These are phyloP conservation scores for Chouioia cunea DNA, from an alignment of 2,888 invertebrate genomes.

Conservation along the genomic window DNA sequence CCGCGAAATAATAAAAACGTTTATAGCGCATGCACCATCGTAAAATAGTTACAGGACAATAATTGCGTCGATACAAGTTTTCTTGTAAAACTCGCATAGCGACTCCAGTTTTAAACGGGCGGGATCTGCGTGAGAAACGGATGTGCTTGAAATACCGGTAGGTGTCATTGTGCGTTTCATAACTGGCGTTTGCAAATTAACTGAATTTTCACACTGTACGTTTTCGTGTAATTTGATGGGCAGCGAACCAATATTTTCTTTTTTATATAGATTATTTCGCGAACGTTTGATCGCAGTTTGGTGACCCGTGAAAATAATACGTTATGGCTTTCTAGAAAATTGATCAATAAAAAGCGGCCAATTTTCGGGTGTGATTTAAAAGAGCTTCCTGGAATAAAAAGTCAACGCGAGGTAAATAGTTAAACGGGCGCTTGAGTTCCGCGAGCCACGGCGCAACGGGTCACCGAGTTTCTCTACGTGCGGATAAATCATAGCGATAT, in stretches of 20 bases:
- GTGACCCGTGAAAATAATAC: constrained; percentile 7
- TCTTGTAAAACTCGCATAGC: constrained; percentile 15
- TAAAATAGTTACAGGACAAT: constrained; percentile 26
- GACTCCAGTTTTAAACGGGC: not conserved
- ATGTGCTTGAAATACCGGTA: constrained; percentile 28
- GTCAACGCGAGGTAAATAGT: not conserved
- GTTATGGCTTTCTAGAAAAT: constrained; percentile 41
- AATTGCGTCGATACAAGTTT: constrained; percentile 27
- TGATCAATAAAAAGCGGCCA: constrained; percentile 34
- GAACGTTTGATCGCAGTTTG: constrained; percentile 3
- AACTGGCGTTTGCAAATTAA: constrained; percentile 16
- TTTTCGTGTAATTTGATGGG: too few species aligned
- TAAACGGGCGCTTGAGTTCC: not conserved
- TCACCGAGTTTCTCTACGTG: constrained; percentile 40
- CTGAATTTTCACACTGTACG: constrained; percentile 11
- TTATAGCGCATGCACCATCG: constrained; percentile 11
- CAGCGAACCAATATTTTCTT: not conserved
- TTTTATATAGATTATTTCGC: not conserved
- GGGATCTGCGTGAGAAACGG: constrained; percentile 20
- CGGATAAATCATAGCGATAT: constrained; percentile 40
- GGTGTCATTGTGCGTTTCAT: constrained; percentile 34
- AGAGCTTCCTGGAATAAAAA: constrained; percentile 35
- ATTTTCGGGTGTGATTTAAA: constrained; percentile 31
- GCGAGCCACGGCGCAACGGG: constrained; percentile 13
- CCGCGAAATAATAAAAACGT: constrained; percentile 13